Evolutionary conservation across 2,888 invertebrate species (phyloP).

Genomic region (Eueremaeus valkanovi): DNA sequence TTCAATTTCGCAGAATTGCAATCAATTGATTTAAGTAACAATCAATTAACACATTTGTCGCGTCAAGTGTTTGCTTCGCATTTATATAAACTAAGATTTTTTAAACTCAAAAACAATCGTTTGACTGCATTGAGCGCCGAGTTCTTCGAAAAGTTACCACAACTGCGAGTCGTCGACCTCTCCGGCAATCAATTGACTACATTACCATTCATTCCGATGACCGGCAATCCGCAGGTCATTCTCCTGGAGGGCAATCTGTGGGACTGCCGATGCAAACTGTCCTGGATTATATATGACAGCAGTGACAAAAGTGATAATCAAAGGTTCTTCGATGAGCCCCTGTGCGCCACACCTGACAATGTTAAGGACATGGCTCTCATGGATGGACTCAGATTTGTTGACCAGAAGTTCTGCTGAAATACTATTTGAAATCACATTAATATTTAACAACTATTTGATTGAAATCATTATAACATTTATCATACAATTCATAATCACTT

Average conservation of each 20-base stretch:
- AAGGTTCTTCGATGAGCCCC: slow-evolving; percentile 36
- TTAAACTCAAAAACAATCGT: slow-evolving; percentile 24
- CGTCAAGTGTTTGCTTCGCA: slow-evolving; percentile 38
- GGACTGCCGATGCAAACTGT: slow-evolving; percentile 38
- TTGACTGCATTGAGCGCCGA: slow-evolving; percentile 29
- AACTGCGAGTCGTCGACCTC: slow-evolving; percentile 35
- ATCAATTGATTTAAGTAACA: slow-evolving; percentile 37
- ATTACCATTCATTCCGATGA: slow-evolving; percentile 30
- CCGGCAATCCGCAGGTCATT: slow-evolving; percentile 33
- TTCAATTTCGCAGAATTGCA: slow-evolving; percentile 40
- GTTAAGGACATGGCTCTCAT: slow-evolving; percentile 30
- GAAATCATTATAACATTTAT: too few species aligned
- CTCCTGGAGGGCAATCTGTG: slow-evolving; percentile 32
- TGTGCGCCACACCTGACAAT: slow-evolving; percentile 31
- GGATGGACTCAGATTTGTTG: slow-evolving; percentile 33
- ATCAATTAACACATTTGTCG: slow-evolving; percentile 36
- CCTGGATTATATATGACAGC: slow-evolving; percentile 35
- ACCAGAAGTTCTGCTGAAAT: slow-evolving; percentile 39
- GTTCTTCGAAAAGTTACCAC: slow-evolving; percentile 40
- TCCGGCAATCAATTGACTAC: slow-evolving; percentile 29
- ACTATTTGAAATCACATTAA: too few species aligned
- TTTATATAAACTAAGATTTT: slow-evolving; percentile 37
- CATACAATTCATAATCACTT: too few species aligned
- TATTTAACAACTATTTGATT: too few species aligned
- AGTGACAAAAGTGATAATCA: slow-evolving; percentile 34